phyloP scores from a whole-genome alignment of 2,113 vertebrate genomes.

The Phaethornis superciliosus region DNA sequence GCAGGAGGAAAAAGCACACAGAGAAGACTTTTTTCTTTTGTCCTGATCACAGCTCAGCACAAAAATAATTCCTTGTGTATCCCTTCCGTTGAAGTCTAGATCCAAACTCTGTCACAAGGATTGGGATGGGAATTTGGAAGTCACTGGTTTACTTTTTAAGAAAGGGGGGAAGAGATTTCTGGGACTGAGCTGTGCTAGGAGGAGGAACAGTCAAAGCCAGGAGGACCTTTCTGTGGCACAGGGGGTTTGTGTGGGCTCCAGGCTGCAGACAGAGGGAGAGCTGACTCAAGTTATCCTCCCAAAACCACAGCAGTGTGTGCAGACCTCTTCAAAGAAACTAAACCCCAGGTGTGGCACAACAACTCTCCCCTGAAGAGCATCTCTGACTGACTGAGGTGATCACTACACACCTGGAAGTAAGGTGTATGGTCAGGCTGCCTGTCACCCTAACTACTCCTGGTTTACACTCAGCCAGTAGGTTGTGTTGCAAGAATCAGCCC shows the following conservation, averaged over 20 bases:
- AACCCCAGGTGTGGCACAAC: too few species aligned
- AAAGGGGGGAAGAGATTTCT: background rate
- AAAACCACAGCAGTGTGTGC: too few species aligned
- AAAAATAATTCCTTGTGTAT: background rate
- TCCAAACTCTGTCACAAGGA: background rate
- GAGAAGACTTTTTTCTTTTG: background rate
- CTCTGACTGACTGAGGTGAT: background rate
- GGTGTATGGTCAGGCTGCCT: background rate
- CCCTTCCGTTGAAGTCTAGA: background rate
- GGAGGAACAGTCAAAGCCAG: background rate
- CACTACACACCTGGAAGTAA: background rate
- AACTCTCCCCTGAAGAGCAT: rapidly evolving
- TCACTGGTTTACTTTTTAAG: background rate
- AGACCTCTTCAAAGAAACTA: too few species aligned
- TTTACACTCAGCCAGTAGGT: background rate
- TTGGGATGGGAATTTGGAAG: background rate
- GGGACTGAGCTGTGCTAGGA: background rate
- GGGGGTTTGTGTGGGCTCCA: background rate
- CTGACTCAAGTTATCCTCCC: background rate
- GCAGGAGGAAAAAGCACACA: background rate
- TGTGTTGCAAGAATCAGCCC: background rate
- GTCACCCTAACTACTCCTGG: background rate
- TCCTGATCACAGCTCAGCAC: background rate
- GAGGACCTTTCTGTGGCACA: background rate
- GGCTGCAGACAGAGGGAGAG: background rate